Conservation (phyloP, 2,797 vertebrate genomes). For the Rhinichthys osculus region DNA sequence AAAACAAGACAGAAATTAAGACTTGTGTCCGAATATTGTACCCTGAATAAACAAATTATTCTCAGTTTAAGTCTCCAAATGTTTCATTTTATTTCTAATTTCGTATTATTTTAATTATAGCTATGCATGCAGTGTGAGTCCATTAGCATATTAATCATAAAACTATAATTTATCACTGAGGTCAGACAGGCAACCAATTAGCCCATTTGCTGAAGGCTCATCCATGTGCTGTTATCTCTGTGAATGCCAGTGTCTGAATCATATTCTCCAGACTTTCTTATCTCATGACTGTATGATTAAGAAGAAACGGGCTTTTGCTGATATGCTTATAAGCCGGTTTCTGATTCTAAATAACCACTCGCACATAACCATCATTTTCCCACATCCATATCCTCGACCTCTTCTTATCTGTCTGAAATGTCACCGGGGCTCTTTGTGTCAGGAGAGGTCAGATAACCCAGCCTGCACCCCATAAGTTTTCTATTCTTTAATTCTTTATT, state of each 20-base stretch:
- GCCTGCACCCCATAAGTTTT: neutral
- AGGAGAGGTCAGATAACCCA: neutral
- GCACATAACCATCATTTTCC: neutral
- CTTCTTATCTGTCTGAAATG: constrained; percentile 55
- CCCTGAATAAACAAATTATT: neutral
- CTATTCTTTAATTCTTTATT: neutral
- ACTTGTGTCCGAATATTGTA: neutral
- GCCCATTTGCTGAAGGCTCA: neutral
- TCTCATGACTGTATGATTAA: constrained; percentile 24
- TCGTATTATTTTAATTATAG: neutral
- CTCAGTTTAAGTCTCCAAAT: neutral
- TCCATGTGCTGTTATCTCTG: constrained; percentile 17
- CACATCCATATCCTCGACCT: too few species aligned
- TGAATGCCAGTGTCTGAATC: constrained; percentile 48
- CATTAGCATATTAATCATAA: constrained; percentile 28
- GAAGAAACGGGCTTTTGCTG: neutral
- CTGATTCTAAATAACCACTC: constrained; percentile 40
- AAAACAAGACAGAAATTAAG: neutral
- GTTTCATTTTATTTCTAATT: neutral
- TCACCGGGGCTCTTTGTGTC: neutral
- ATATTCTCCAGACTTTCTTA: constrained; percentile 38
- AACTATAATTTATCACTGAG: neutral
- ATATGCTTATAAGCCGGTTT: constrained; percentile 24
- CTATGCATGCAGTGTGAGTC: neutral
- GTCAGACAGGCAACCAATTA: constrained; percentile 22